A percentile compares a stretch with the other conserved stretches of the same genome.
phyloP scores from a whole-genome alignment of 2,888 invertebrate species.

The Xestobium rufovillosum region DNA sequence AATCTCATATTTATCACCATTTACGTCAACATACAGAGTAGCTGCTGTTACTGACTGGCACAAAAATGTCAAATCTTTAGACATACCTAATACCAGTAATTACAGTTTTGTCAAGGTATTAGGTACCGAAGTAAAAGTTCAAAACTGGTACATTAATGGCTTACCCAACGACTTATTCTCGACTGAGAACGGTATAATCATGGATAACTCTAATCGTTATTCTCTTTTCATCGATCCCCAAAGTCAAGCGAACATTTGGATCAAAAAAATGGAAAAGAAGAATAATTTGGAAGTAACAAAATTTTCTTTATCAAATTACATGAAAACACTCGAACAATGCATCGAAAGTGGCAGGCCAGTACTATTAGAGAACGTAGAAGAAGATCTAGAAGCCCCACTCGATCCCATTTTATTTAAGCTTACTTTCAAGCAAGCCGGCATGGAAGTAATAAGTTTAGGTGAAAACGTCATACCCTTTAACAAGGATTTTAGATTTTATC shows the following conservation, averaged over 20 bases:
- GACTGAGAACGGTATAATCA: constrained; percentile 77
- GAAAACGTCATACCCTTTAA: constrained; percentile 73
- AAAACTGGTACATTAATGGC: constrained; percentile 77
- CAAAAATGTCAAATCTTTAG: constrained; percentile 49
- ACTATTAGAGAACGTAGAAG: constrained; percentile 68
- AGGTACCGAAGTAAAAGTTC: constrained; percentile 80
- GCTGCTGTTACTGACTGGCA: constrained; percentile 65
- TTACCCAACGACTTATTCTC: constrained; percentile 76
- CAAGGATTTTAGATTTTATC: constrained; percentile 66
- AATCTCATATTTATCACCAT: constrained; percentile 83
- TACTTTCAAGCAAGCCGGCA: constrained; percentile 66
- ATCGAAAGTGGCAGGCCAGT: constrained; percentile 71
- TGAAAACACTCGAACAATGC: constrained; percentile 66
- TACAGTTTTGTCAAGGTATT: constrained; percentile 68
- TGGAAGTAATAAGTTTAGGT: constrained; percentile 68
- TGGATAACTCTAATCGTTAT: constrained; percentile 69
- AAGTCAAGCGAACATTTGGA: constrained; percentile 80
- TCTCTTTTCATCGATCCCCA: constrained; percentile 80
- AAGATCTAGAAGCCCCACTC: constrained; percentile 70
- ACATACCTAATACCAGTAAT: constrained; percentile 69
- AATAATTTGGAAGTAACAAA: constrained; percentile 64
- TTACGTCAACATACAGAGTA: constrained; percentile 61
- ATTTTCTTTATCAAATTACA: constrained; percentile 67
- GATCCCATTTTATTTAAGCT: constrained; percentile 70
- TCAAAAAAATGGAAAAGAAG: constrained; percentile 72